A percentile compares a stretch with the other conserved stretches of the same genome.
These are phyloP conservation scores for Augiades crinisus DNA, from an alignment of 2,888 invertebrate species.

Conservation along the genomic window DNA sequence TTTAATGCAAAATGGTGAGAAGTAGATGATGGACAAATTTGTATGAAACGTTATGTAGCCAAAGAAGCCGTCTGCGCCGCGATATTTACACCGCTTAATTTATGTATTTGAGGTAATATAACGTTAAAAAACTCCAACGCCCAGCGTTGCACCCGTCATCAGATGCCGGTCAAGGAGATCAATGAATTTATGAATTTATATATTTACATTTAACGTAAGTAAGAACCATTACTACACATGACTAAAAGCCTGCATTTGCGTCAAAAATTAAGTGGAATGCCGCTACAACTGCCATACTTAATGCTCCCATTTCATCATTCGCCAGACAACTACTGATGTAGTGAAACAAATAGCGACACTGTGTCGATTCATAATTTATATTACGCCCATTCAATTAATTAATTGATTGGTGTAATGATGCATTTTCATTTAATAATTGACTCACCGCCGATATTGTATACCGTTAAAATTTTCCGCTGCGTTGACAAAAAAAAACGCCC, in stretches of 20 bases:
- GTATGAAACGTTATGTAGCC: too few species aligned
- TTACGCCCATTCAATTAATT: constrained; percentile 12
- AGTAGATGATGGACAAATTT: too few species aligned
- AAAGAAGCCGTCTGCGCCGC: too few species aligned
- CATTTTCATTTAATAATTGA: constrained; percentile 2
- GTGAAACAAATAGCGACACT: background rate
- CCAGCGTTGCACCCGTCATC: too few species aligned
- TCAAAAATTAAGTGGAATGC: too few species aligned
- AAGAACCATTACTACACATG: background rate
- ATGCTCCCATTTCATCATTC: background rate
- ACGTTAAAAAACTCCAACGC: too few species aligned
- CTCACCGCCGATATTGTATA: background rate
- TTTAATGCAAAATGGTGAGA: too few species aligned
- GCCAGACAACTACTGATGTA: background rate
- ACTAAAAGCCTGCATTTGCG: background rate
- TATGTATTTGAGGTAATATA: too few species aligned
- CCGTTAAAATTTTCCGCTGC: background rate
- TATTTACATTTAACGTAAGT: too few species aligned
- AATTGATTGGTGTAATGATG: constrained; percentile 16
- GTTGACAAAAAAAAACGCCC: background rate
- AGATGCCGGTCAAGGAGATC: too few species aligned
- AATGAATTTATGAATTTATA: too few species aligned
- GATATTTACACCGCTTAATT: too few species aligned
- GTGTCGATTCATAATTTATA: constrained; percentile 6
- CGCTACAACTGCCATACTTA: background rate